Evolutionary conservation across 2,888 invertebrate species (phyloP).

Genomic region (Cetonia aurata): DNA sequence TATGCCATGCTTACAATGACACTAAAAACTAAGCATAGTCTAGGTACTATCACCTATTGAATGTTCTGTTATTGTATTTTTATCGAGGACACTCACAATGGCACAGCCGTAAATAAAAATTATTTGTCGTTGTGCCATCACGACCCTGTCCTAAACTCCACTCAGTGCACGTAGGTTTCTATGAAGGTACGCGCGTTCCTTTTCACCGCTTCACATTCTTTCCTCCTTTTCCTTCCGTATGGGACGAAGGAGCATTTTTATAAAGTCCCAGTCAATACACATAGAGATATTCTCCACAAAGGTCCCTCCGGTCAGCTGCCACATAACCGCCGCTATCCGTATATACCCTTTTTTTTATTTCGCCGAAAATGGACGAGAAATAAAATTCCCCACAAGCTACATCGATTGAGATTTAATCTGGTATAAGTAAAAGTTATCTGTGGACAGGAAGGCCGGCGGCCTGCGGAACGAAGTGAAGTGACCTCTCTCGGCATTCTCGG

Average conservation of each 20-base stretch:
- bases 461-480: too few species aligned
- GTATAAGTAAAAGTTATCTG: constrained; percentile 54
- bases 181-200: too few species aligned
- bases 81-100: constrained; percentile 11
- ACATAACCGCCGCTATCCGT: not conserved
- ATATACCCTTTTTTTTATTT: constrained; percentile 12
- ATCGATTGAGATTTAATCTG: constrained; percentile 55
- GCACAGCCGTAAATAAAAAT: constrained; percentile 19
- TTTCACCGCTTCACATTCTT: not conserved
- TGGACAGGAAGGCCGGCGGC: constrained; percentile 41
- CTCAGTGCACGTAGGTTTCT: not conserved
- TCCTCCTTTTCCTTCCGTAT: not conserved
- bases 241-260: constrained; percentile 12
- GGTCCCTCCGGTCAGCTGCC: not conserved
- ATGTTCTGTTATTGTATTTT: constrained; percentile 2
- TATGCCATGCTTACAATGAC: too few species aligned
- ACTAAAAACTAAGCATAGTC: too few species aligned
- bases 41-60: not conserved
- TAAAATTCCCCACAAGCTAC: constrained; percentile 41
- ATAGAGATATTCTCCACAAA: constrained; percentile 2
- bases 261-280: constrained; percentile 13
- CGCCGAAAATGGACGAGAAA: constrained; percentile 23
- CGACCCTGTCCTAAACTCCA: not conserved
- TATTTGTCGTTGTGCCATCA: constrained; percentile 15
- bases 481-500: too few species aligned